Evolutionary conservation across 2,113 vertebrate genomes (phyloP), one percentile per base, ranked within the genome.

Genomic region (Leucoraja erinaceus): DNA sequence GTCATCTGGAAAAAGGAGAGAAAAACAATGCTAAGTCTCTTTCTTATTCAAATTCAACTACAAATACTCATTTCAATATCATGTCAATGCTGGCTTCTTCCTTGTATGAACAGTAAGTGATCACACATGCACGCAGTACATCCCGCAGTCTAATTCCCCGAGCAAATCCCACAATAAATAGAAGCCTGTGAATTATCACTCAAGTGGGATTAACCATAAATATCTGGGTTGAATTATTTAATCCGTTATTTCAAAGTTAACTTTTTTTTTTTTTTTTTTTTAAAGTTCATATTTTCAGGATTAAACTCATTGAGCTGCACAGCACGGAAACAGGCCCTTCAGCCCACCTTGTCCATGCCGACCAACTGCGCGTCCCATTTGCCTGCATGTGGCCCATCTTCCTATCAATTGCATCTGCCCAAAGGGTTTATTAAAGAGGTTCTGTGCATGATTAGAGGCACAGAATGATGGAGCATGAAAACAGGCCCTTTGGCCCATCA

Each of bases 1-100:
- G 93, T 70, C 77, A 70, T 70, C 93, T 93, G 47, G 20, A 84
- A 61, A 93, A 70, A 93, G 78, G 78, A 93, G 25, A 93, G 63
- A 54, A 91, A 91, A 72, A 72, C 59, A 47, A 47, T 31, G 83
- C 83, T 63, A 66, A 88, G 59, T 88, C 9, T 18, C 74, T 74
- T 5, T 84, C 47, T 83, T 38, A 66, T 38, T 18, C 16, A 56
- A 74, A 54, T 92, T 10, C 66, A 92, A 47, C 22, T 72, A 25
- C 25, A 56, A 59, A 22, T 28, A 47, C 3, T 47, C 75, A 54
- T 75, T 92, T 33, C 63, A 25, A 92, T 54, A 59, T 16, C 18
- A 38, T 92, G 18, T 72, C 18, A 38, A 72, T 70, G 22, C 28
- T 54, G 38, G 31, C 10, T 38, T 12, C 11, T n/a, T 47, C 1